A percentile compares a stretch with the other conserved stretches of the same genome.
Evolutionary conservation across 2,888 invertebrate genomes (phyloP).

Genomic region (Achlya flavicornis): DNA sequence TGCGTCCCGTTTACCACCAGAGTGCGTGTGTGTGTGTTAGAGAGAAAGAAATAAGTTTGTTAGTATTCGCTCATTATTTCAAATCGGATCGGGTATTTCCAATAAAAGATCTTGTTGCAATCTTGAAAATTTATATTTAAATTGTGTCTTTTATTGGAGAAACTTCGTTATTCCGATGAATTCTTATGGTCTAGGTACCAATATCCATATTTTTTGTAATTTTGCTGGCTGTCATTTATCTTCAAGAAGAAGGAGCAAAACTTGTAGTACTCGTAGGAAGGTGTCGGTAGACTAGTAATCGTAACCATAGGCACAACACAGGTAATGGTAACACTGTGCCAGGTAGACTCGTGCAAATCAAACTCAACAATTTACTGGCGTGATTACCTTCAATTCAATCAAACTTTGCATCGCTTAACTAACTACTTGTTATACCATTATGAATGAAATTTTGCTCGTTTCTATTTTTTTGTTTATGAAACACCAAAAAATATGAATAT

Average conservation of each 20-base stretch:
- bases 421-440: constrained; percentile 48
- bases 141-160: constrained; percentile 46
- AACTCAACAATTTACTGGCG: constrained; percentile 58
- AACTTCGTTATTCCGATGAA: not conserved
- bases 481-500: constrained; percentile 81
- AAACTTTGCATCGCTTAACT: constrained; percentile 45
- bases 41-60: constrained; percentile 77
- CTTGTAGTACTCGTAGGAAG: constrained; percentile 43
- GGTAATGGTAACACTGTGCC: constrained; percentile 41
- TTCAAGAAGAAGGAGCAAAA: constrained; percentile 44
- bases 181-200: constrained; percentile 54
- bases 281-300: constrained; percentile 27
- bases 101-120: constrained; percentile 41
- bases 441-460: constrained; percentile 36
- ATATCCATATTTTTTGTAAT: constrained; percentile 81
- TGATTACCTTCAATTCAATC: constrained; percentile 36
- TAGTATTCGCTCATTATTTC: constrained; percentile 83
- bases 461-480: constrained; percentile 25
- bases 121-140: constrained; percentile 7
- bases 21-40: constrained; percentile 74
- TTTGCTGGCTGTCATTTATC: constrained; percentile 79
- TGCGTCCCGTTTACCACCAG: constrained; percentile 85
- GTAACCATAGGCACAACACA: constrained; percentile 38
- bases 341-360: constrained; percentile 62
- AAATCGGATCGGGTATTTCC: constrained; percentile 39